These are phyloP conservation scores for Bombus cullumanus DNA, from an alignment of 1,140 invertebrate species.

Conservation along the genomic window DNA sequence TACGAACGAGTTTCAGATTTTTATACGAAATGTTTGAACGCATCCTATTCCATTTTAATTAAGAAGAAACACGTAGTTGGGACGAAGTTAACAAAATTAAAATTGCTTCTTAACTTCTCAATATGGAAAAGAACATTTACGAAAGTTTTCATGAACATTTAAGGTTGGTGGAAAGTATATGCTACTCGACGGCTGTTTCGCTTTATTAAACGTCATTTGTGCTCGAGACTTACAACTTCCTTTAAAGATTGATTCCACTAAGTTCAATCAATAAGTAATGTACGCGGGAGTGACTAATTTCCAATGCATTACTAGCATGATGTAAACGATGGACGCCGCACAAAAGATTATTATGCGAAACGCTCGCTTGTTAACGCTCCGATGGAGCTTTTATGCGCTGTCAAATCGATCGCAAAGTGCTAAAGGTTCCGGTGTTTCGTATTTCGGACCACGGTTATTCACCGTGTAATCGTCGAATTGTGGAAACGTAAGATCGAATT, in stretches of 20 bases:
- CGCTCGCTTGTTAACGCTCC: neutral
- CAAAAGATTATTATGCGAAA: slow-evolving; percentile 18
- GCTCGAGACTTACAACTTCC: neutral
- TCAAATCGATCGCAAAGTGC: neutral
- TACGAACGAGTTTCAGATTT: too few species aligned
- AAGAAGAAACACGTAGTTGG: too few species aligned
- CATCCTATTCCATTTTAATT: too few species aligned
- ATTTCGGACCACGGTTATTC: neutral
- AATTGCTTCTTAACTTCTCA: neutral
- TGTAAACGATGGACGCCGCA: neutral
- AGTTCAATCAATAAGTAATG: slow-evolving; percentile 16
- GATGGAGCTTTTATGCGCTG: neutral
- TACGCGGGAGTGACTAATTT: slow-evolving; percentile 17
- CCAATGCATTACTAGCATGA: neutral
- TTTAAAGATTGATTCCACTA: neutral
- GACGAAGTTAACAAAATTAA: neutral
- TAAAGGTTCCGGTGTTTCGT: neutral
- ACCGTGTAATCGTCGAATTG: neutral
- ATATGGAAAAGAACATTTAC: neutral
- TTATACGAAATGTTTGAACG: too few species aligned
- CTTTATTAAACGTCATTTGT: slow-evolving; percentile 29
- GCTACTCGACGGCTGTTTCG: neutral
- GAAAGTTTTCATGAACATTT: neutral
- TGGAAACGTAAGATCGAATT: neutral
- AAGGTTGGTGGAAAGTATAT: neutral